phyloP scores from a whole-genome alignment of 2,888 invertebrate genomes.

The Dicranocentrus wangi region DNA sequence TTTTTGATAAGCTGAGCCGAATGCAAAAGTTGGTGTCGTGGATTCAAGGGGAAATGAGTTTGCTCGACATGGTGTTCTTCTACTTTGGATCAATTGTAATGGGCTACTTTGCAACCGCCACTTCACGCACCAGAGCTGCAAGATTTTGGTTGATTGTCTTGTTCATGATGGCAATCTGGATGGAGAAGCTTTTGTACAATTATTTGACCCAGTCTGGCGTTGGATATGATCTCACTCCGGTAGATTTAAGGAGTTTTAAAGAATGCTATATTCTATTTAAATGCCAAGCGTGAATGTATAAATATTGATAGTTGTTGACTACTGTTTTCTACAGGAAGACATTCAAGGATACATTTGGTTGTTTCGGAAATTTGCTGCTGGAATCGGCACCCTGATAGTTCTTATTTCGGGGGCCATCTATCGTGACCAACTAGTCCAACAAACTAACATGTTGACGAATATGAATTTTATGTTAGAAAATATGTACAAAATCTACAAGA shows the following conservation, averaged over 20 bases:
- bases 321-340: conserved; percentile 73
- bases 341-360: conserved; percentile 76
- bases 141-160: conserved; percentile 78
- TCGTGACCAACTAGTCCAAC: conserved; percentile 74
- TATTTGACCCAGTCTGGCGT: conserved; percentile 63
- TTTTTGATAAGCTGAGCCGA: conserved; percentile 78
- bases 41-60: conserved; percentile 80
- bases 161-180: conserved; percentile 76
- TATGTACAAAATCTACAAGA: no score
- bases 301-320: not conserved
- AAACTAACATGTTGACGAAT: conserved; percentile 56
- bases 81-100: conserved; percentile 77
- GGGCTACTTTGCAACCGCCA: conserved; percentile 78
- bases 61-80: conserved; percentile 80
- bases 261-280: not conserved
- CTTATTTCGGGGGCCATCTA: conserved; percentile 75
- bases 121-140: conserved; percentile 77
- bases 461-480: conserved; percentile 60
- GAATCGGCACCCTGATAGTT: conserved; percentile 74
- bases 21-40: conserved; percentile 77
- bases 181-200: conserved; percentile 53
- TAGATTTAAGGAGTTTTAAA: conserved; percentile 25
- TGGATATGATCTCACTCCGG: conserved; percentile 53
- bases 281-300: conserved; percentile 6
- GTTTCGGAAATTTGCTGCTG: conserved; percentile 75